phyloP scores from a whole-genome alignment of 2,888 invertebrate genomes.

The Tiliacea aurago region DNA sequence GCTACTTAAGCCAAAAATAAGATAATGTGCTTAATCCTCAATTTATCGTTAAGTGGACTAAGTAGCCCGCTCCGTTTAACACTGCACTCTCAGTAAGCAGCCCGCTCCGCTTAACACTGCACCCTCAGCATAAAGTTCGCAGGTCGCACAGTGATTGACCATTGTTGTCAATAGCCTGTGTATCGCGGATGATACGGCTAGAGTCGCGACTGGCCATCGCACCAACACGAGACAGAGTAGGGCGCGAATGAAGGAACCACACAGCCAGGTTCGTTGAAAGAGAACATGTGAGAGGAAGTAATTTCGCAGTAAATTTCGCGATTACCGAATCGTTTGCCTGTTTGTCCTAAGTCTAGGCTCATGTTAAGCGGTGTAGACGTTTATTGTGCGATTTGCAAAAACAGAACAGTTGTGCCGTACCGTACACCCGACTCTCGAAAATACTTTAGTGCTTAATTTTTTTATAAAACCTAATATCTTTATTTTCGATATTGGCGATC shows the following conservation, averaged over 20 bases:
- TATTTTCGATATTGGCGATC: not conserved
- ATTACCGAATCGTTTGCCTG: not conserved
- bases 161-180: constrained; percentile 71
- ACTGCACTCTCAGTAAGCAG: not conserved
- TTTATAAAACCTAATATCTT: not conserved
- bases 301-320: not conserved
- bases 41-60: not conserved
- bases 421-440: not conserved
- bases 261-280: not conserved
- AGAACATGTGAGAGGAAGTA: not conserved
- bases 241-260: not conserved
- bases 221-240: constrained; percentile 7
- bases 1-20: not conserved
- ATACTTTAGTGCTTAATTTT: not conserved
- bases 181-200: constrained; percentile 56
- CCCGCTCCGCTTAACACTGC: constrained; percentile 23
- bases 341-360: not conserved
- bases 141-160: constrained; percentile 70
- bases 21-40: not conserved
- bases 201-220: constrained; percentile 29
- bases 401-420: not conserved
- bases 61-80: constrained; percentile 21
- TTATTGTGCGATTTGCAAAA: not conserved
- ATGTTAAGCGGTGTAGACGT: not conserved
- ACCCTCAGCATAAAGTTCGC: constrained; percentile 50